phyloP scores from a whole-genome alignment of 2,888 invertebrate species.

The Epirrhoe tristata region DNA sequence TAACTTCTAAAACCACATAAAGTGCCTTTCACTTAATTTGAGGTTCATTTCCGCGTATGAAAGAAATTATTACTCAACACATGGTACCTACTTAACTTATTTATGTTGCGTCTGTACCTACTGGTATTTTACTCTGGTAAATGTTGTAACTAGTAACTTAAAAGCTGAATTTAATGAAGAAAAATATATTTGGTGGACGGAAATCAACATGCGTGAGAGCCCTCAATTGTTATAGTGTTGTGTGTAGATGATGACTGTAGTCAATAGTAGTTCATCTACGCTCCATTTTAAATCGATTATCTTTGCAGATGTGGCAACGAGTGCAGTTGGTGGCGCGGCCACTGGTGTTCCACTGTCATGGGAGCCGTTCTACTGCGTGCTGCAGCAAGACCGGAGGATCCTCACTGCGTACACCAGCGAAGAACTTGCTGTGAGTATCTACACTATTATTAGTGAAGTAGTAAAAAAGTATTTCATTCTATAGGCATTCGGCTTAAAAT shows the following conservation, averaged over 20 bases:
- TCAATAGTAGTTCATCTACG: too few species aligned
- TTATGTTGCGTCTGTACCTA: neutral
- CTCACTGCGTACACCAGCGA: conserved; percentile 92
- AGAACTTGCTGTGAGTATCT: conserved; percentile 90
- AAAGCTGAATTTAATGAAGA: neutral
- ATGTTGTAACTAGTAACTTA: neutral
- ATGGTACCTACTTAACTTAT: conserved; percentile 14
- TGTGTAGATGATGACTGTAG: too few species aligned
- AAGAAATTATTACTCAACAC: conserved; percentile 39
- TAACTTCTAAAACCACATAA: conserved; percentile 26
- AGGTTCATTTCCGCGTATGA: conserved; percentile 30
- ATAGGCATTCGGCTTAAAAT: too few species aligned
- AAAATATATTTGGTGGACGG: neutral
- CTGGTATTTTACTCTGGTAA: neutral
- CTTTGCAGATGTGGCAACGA: conserved; percentile 74
- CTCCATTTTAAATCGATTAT: conserved; percentile 5
- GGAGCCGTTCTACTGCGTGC: conserved; percentile 93
- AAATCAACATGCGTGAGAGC: too few species aligned
- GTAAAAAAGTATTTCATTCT: too few species aligned
- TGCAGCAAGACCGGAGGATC: conserved; percentile 90
- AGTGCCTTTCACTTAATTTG: conserved; percentile 39
- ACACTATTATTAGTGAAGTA: neutral
- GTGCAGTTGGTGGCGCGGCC: conserved; percentile 80
- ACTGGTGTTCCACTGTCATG: conserved; percentile 87
- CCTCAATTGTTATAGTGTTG: too few species aligned